Conservation (phyloP, 2,888 invertebrate genomes). For the Tipula helvola region DNA sequence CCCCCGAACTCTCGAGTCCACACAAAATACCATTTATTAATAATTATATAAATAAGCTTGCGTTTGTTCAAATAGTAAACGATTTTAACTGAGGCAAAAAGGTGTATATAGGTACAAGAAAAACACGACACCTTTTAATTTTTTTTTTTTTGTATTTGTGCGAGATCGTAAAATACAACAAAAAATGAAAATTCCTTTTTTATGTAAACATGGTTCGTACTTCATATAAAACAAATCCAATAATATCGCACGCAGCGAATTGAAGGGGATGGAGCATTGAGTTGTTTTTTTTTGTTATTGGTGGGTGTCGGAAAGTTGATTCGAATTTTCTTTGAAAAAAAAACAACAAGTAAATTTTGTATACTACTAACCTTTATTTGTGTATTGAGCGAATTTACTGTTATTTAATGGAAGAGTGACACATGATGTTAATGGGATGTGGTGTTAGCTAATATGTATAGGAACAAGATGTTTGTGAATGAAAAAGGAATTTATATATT, state of each 20-base stretch:
- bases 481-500: too few relatives aligned
- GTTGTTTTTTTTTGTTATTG: neutral
- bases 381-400: neutral
- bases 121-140: neutral
- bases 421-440: too few relatives aligned
- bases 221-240: neutral
- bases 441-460: too few relatives aligned
- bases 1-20: neutral
- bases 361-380: neutral
- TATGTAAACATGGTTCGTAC: neutral
- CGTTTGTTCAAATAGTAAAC: neutral
- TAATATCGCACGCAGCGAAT: neutral
- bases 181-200: neutral
- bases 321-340: neutral
- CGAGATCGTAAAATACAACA: neutral
- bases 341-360: neutral
- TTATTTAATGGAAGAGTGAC: neutral
- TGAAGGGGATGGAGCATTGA: neutral
- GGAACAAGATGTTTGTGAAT: too few relatives aligned
- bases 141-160: neutral
- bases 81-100: neutral
- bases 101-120: neutral
- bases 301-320: neutral
- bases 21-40: neutral
- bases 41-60: neutral